Evolutionary conservation across 2,797 vertebrate genomes (phyloP).

Genomic region (Acanthopagrus latus): DNA sequence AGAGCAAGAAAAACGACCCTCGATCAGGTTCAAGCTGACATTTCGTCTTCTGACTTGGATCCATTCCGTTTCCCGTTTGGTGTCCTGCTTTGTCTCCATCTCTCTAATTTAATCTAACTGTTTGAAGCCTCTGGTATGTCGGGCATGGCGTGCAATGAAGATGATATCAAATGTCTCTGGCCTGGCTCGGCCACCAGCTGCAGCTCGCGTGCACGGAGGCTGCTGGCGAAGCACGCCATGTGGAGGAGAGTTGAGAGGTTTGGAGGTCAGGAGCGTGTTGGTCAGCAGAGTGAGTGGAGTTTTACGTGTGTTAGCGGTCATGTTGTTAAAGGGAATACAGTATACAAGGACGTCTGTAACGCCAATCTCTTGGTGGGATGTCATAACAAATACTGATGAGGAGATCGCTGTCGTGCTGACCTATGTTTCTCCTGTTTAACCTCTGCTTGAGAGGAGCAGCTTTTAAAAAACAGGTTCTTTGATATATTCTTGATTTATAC

Average conservation of each 20-base stretch:
- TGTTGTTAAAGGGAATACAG: slow-evolving; percentile 27
- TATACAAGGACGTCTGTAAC: background rate
- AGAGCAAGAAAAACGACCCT: background rate
- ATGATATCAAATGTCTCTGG: slow-evolving; percentile 51
- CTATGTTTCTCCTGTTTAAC: background rate
- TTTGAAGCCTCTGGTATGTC: slow-evolving; percentile 44
- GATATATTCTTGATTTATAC: too few relatives aligned
- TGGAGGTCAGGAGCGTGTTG: slow-evolving; percentile 44
- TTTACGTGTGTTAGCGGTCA: slow-evolving; percentile 3
- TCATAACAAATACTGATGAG: slow-evolving; percentile 80
- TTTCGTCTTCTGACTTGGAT: slow-evolving; percentile 19
- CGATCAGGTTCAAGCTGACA: slow-evolving; percentile 27
- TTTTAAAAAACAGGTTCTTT: too few relatives aligned
- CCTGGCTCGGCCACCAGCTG: slow-evolving; percentile 57
- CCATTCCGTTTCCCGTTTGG: background rate
- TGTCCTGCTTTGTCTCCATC: slow-evolving; percentile 36
- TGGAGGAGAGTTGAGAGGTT: slow-evolving; percentile 61
- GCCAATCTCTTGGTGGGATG: slow-evolving; percentile 56
- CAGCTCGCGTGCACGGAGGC: slow-evolving; percentile 23
- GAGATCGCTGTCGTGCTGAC: slow-evolving; percentile 1
- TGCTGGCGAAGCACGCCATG: slow-evolving; percentile 31
- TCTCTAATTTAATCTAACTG: background rate
- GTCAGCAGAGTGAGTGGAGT: slow-evolving; percentile 21
- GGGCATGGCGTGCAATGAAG: slow-evolving; percentile 18
- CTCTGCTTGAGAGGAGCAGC: background rate